Percentiles rank a stretch among this genome's conserved stretches.
These are phyloP conservation scores for Odontothrips loti DNA, from an alignment of 2,888 invertebrate genomes.

Conservation along the genomic window DNA sequence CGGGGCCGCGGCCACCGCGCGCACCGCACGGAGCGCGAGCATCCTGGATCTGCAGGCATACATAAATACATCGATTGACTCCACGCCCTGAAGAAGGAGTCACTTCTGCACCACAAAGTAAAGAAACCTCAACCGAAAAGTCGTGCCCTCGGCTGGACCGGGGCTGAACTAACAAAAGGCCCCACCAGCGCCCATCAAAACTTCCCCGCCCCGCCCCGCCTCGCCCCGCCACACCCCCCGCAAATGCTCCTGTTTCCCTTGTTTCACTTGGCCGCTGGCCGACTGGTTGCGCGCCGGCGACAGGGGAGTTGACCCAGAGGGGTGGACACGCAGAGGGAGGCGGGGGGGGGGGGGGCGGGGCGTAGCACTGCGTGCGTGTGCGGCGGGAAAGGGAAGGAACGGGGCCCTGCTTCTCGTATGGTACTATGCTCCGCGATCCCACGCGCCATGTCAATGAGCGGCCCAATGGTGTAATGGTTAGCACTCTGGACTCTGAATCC, in stretches of 20 bases:
- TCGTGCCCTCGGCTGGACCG: no score
- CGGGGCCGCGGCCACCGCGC: background rate
- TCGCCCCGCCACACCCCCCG: no score
- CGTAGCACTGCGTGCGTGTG: background rate
- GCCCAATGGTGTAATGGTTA: constrained; percentile 41
- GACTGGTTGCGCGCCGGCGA: background rate
- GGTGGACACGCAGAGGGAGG: background rate
- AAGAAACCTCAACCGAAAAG: no score
- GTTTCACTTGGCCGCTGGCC: no score
- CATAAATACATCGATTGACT: no score
- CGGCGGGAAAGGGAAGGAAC: background rate
- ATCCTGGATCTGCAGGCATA: background rate
- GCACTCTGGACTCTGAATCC: constrained; percentile 41
- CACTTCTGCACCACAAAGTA: no score
- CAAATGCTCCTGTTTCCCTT: no score
- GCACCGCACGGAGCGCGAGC: background rate
- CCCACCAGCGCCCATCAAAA: no score
- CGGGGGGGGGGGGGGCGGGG: background rate
- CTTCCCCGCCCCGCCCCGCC: no score
- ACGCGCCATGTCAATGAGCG: background rate
- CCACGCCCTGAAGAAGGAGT: background rate
- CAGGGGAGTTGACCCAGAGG: background rate
- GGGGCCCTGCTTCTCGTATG: no score
- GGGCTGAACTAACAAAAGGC: no score
- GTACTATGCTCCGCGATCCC: no score